Evolutionary conservation across 1,140 invertebrate species (phyloP).

Genomic region (Cecropterus lyciades): DNA sequence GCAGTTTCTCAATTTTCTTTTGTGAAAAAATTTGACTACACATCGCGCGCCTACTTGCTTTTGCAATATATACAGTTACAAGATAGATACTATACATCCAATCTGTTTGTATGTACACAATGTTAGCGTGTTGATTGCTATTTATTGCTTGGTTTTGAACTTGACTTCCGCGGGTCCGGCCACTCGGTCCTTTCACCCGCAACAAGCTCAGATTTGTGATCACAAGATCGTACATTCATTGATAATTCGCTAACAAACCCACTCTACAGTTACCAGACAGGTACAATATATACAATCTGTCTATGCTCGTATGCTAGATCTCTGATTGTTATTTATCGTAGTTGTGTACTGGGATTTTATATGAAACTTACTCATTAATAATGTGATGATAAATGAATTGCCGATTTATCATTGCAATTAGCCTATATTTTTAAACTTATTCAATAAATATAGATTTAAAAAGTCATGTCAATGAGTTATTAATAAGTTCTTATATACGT

Average conservation of each 20-base stretch:
- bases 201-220: slow-evolving; percentile 32
- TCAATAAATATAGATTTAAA: no score
- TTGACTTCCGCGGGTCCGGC: slow-evolving; percentile 26
- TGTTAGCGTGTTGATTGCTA: slow-evolving; percentile 33
- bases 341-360: neutral
- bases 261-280: slow-evolving; percentile 13
- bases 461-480: no score
- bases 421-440: no score
- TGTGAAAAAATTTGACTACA: no score
- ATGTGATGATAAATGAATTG: no score
- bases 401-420: no score
- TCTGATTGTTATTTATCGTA: slow-evolving; percentile 14
- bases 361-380: neutral
- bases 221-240: slow-evolving; percentile 32
- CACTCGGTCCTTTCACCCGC: slow-evolving; percentile 27
- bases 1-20: no score
- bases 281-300: neutral
- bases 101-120: slow-evolving; percentile 7
- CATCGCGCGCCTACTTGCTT: no score
- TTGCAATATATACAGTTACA: no score
- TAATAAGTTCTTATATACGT: no score
- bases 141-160: slow-evolving; percentile 29
- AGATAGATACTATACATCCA: no score
- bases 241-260: slow-evolving; percentile 30
- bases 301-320: neutral